Evolutionary conservation across 2,797 vertebrate species (phyloP).

Genomic region (Malacoctenus gilli): DNA sequence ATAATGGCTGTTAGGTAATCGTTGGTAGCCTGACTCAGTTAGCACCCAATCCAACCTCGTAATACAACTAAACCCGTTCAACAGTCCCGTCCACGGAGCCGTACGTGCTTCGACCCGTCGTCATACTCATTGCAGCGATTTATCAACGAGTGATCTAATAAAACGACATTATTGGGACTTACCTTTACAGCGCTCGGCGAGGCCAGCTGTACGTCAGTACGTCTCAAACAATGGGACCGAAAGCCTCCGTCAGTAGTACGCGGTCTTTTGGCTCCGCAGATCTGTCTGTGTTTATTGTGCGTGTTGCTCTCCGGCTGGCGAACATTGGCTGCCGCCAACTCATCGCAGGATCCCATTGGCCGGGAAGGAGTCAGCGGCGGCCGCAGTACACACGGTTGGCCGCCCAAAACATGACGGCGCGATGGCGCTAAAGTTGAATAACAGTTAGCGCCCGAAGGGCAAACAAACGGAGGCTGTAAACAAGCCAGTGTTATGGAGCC

Average conservation of each 20-base stretch:
- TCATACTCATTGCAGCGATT: too few relatives aligned
- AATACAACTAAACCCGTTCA: conserved; percentile 14
- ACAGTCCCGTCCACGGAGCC: too few relatives aligned
- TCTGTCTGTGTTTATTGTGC: conserved; percentile 57
- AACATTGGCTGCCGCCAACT: conserved; percentile 71
- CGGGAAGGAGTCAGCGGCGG: conserved; percentile 5
- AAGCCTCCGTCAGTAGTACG: conserved; percentile 33
- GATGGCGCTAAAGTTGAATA: conserved; percentile 63
- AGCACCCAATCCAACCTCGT: conserved; percentile 29
- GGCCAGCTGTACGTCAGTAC: conserved; percentile 38
- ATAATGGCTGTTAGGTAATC: too few relatives aligned
- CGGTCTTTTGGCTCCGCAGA: conserved; percentile 40
- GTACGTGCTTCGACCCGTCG: too few relatives aligned
- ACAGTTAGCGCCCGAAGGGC: too few relatives aligned
- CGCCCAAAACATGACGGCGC: conserved; percentile 18
- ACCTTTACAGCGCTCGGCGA: conserved; percentile 15
- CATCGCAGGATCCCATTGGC: conserved; percentile 65
- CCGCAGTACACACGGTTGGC: conserved; percentile 41
- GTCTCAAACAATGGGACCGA: conserved; percentile 71
- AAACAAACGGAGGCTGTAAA: too few relatives aligned
- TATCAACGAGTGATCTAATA: too few relatives aligned
- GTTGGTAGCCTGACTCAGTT: conserved; percentile 1
- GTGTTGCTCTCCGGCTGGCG: conserved; percentile 44
- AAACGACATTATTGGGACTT: neutral
- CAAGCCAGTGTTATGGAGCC: too few relatives aligned